These are phyloP conservation scores for Odontomyia ornata DNA, from an alignment of 2,888 invertebrate species.

Conservation along the genomic window DNA sequence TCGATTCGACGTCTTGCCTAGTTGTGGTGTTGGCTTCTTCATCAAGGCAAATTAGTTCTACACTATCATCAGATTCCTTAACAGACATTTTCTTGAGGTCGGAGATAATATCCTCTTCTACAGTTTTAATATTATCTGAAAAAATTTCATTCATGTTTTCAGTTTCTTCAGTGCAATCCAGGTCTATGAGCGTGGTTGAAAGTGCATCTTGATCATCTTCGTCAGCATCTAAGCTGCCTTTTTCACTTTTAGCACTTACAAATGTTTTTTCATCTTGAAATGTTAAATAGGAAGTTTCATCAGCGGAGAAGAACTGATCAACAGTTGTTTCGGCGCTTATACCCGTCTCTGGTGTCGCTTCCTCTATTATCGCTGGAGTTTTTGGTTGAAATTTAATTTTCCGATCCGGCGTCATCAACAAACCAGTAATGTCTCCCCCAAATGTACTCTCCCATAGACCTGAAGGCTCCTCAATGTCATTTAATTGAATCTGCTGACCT, in stretches of 20 bases:
- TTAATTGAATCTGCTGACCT: constrained; percentile 58
- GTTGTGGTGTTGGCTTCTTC: background rate
- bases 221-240: constrained; percentile 35
- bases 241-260: too few relatives aligned
- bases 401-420: constrained; percentile 58
- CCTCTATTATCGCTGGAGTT: constrained; percentile 62
- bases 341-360: constrained; percentile 43
- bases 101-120: background rate
- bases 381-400: constrained; percentile 57
- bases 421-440: constrained; percentile 51
- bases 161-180: constrained; percentile 49
- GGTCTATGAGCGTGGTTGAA: constrained; percentile 27
- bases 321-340: constrained; percentile 49
- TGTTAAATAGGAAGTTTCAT: constrained; percentile 55
- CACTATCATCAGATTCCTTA: background rate
- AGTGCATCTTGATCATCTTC: background rate
- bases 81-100: background rate
- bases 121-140: too few relatives aligned
- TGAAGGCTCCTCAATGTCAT: constrained; percentile 61
- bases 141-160: background rate
- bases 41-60: background rate
- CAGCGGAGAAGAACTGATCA: constrained; percentile 58
- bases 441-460: constrained; percentile 59
- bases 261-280: too few relatives aligned
- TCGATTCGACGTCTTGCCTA: background rate